These are phyloP conservation scores for Pyrochroa serraticornis DNA, from an alignment of 2,888 invertebrate species.

Conservation along the genomic window DNA sequence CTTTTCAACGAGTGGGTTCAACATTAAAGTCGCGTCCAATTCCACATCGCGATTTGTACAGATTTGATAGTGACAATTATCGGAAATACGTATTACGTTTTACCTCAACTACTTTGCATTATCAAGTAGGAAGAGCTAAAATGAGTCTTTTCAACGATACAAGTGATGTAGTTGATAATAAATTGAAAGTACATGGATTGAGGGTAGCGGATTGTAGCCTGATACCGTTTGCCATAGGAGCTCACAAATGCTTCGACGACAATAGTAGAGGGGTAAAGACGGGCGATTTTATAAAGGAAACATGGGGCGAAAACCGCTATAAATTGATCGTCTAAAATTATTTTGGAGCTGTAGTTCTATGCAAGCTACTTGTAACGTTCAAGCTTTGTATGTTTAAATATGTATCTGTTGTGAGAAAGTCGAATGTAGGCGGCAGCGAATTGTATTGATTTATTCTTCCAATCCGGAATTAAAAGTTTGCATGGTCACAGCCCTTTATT, in stretches of 20 bases:
- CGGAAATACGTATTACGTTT: constrained; percentile 68
- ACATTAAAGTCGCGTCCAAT: constrained; percentile 10
- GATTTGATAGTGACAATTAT: constrained; percentile 61
- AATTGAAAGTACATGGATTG: constrained; percentile 64
- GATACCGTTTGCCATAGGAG: constrained; percentile 66
- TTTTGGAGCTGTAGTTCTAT: too few species aligned
- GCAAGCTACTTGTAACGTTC: too few species aligned
- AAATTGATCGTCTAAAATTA: too few species aligned
- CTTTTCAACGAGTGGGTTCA: constrained; percentile 65
- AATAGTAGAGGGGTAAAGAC: constrained; percentile 77
- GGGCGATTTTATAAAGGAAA: constrained; percentile 66
- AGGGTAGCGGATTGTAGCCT: constrained; percentile 72
- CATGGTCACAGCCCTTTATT: too few species aligned
- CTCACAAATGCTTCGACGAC: constrained; percentile 72
- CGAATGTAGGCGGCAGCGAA: too few species aligned
- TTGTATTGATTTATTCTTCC: too few species aligned
- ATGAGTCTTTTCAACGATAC: constrained; percentile 71
- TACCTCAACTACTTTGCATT: constrained; percentile 34
- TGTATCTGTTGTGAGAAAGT: too few species aligned
- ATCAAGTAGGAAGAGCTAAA: constrained; percentile 64
- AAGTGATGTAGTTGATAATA: constrained; percentile 66
- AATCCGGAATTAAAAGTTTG: too few species aligned
- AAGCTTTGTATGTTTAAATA: too few species aligned
- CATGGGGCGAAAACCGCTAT: constrained; percentile 53
- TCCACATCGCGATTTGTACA: constrained; percentile 8